phyloP scores from a whole-genome alignment of 2,797 vertebrate genomes.

The Paramormyrops hopkinsi region DNA sequence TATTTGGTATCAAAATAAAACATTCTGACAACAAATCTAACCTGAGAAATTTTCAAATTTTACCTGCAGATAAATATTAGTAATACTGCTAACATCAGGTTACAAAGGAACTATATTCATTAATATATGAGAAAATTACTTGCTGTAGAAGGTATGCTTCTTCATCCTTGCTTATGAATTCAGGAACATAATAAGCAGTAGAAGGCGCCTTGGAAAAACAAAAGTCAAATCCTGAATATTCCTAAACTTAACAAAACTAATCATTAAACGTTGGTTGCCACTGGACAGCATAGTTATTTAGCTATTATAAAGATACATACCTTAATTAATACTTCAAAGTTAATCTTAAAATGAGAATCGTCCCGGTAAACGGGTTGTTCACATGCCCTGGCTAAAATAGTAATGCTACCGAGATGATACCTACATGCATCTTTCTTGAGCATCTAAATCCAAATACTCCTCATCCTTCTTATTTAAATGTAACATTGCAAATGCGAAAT shows the following conservation, averaged over 20 bases:
- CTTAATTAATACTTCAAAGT: neutral
- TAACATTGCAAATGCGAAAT: neutral
- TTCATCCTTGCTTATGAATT: slow-evolving; percentile 56
- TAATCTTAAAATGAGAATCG: neutral
- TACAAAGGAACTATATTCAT: neutral
- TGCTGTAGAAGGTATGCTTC: slow-evolving; percentile 57
- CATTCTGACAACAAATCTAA: neutral
- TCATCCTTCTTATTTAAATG: neutral
- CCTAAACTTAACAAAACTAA: neutral
- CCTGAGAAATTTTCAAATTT: neutral
- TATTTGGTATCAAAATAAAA: neutral
- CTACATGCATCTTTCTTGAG: neutral
- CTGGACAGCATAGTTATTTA: neutral
- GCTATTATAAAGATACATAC: neutral
- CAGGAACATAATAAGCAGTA: slow-evolving; percentile 57
- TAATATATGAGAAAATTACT: slow-evolving; percentile 33
- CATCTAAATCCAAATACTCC: neutral
- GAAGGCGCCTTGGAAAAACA: slow-evolving; percentile 48
- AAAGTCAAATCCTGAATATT: neutral
- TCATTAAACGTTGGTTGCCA: neutral
- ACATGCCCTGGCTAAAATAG: neutral
- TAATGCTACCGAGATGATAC: neutral
- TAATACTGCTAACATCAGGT: neutral
- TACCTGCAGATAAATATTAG: neutral
- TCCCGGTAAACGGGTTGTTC: neutral